phyloP scores from a whole-genome alignment of 2,888 invertebrate genomes.

The Tetranychus truncatus region DNA sequence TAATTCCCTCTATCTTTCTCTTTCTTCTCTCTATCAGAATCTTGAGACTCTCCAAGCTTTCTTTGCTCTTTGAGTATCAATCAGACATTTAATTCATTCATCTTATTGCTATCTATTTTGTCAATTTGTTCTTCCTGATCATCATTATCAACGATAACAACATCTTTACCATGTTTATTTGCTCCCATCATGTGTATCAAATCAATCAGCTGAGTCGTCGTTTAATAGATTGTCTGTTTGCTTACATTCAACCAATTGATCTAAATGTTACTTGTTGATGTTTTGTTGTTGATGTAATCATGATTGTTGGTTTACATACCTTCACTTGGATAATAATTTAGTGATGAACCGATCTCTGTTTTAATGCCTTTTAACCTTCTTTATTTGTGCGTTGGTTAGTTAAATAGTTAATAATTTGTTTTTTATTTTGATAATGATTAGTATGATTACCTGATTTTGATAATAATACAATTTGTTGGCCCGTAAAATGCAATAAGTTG shows the following conservation, averaged over 20 bases:
- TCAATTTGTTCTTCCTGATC: background rate
- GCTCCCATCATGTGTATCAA: background rate
- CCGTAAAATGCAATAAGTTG: background rate
- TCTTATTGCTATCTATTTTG: background rate
- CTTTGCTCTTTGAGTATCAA: background rate
- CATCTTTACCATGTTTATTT: background rate
- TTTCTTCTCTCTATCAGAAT: background rate
- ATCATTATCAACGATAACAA: background rate
- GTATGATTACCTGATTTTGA: background rate
- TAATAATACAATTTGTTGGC: constrained; percentile 1
- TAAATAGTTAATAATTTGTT: too few relatives aligned
- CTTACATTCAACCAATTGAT: background rate
- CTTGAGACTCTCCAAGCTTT: background rate
- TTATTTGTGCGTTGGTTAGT: too few relatives aligned
- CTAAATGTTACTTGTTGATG: too few relatives aligned
- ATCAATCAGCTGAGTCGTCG: background rate
- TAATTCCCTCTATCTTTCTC: background rate
- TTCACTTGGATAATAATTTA: too few relatives aligned
- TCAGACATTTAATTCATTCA: background rate
- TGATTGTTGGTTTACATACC: too few relatives aligned
- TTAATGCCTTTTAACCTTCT: too few relatives aligned
- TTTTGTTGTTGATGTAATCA: too few relatives aligned
- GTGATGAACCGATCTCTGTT: too few relatives aligned
- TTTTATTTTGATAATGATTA: background rate
- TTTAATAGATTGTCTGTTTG: background rate